A percentile compares a stretch with the other conserved stretches of the same genome.
Conservation (phyloP, 1,140 invertebrate species). For the Dolichoris vasculosae region DNA sequence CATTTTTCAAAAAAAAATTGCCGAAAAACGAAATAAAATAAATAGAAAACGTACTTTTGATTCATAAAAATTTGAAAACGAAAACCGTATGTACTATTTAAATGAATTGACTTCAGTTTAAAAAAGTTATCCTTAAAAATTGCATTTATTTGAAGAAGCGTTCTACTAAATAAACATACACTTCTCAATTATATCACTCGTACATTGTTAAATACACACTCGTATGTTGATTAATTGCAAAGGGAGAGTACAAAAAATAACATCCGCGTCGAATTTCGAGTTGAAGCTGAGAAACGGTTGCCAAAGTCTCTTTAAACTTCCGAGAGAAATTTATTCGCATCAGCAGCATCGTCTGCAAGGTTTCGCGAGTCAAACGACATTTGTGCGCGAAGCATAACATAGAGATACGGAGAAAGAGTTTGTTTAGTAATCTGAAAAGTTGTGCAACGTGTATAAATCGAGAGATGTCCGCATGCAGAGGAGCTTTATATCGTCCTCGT, state of each 20-base stretch:
- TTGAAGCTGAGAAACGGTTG: neutral
- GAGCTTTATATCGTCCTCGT: neutral
- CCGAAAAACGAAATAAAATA: too few species aligned
- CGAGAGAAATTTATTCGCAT: neutral
- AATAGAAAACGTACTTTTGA: too few species aligned
- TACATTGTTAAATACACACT: neutral
- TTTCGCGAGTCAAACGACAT: neutral
- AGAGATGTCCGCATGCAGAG: neutral
- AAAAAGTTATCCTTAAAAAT: too few species aligned
- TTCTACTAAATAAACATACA: neutral
- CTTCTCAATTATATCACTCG: neutral
- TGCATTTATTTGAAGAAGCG: too few species aligned
- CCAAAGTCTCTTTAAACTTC: neutral
- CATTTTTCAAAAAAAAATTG: too few species aligned
- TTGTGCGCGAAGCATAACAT: too few species aligned
- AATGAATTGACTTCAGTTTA: too few species aligned
- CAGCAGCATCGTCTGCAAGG: too few species aligned
- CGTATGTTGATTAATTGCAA: neutral
- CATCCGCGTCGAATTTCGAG: neutral
- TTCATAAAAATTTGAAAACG: too few species aligned
- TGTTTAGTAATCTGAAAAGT: slow-evolving; percentile 35
- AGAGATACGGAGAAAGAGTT: slow-evolving; percentile 19
- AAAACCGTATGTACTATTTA: too few species aligned
- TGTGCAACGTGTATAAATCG: slow-evolving; percentile 5
- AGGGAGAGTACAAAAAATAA: neutral